Conservation (phyloP, 37 sponge, comb jelly and placozoan genomes). For the Mnemiopsis leidyi region DNA sequence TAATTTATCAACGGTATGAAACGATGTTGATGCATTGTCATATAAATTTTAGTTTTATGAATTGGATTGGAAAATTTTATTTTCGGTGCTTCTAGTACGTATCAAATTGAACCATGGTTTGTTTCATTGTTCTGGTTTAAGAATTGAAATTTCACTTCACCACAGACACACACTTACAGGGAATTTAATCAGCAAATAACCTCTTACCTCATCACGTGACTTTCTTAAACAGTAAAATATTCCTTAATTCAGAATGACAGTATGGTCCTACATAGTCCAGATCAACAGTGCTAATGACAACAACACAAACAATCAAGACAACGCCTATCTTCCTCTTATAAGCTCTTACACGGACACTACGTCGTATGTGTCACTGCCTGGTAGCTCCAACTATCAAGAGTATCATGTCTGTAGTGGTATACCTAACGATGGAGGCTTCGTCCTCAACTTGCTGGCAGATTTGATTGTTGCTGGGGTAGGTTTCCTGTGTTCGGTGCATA, state of each 20-base stretch:
- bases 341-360: background rate
- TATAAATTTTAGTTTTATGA: too few relatives aligned
- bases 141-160: too few relatives aligned
- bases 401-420: background rate
- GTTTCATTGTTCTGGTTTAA: too few relatives aligned
- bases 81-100: too few relatives aligned
- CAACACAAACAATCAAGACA: background rate
- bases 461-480: slow-evolving; percentile 3
- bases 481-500: background rate
- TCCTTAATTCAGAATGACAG: background rate
- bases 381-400: background rate
- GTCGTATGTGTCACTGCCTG: background rate
- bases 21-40: too few relatives aligned
- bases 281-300: background rate
- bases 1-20: too few relatives aligned
- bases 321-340: background rate
- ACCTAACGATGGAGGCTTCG: background rate
- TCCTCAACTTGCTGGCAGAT: slow-evolving; percentile 20
- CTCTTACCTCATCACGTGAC: too few relatives aligned
- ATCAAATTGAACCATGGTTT: too few relatives aligned
- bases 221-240: too few relatives aligned
- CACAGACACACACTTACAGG: too few relatives aligned
- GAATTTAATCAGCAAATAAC: too few relatives aligned
- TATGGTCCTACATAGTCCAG: background rate
- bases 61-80: too few relatives aligned